phyloP scores from a whole-genome alignment of 1,140 invertebrate genomes.

The Ips typographus region DNA sequence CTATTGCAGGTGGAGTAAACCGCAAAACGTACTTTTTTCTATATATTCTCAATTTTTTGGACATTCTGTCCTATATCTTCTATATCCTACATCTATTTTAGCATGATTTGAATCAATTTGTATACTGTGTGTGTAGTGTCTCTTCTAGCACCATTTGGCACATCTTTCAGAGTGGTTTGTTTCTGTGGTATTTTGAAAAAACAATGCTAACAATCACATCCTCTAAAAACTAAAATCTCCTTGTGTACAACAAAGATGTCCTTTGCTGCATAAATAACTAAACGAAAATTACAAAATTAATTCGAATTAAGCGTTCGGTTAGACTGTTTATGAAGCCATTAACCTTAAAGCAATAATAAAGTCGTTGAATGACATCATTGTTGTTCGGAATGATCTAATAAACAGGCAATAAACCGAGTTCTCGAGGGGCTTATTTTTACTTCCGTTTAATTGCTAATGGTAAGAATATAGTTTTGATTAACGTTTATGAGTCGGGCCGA shows the following conservation, averaged over 20 bases:
- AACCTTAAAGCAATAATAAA: conserved; percentile 3
- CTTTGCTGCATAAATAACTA: too few species aligned
- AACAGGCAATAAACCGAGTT: not conserved
- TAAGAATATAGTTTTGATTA: conserved; percentile 4
- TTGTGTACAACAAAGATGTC: too few species aligned
- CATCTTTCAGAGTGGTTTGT: too few species aligned
- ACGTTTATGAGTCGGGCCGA: not conserved
- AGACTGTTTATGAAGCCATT: not conserved
- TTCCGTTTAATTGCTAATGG: conserved; percentile 2
- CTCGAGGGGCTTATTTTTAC: conserved; percentile 1
- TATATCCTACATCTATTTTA: too few species aligned
- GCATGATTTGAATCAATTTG: too few species aligned
- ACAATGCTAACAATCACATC: not conserved
- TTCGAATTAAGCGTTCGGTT: not conserved
- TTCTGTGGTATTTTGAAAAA: not conserved
- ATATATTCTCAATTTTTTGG: too few species aligned
- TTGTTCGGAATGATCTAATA: not conserved
- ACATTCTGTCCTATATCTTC: too few species aligned
- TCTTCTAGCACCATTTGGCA: too few species aligned
- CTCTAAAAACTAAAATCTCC: not conserved
- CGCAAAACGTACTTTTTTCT: too few species aligned
- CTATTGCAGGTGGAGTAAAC: too few species aligned
- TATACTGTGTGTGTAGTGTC: too few species aligned
- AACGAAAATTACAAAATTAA: too few species aligned
- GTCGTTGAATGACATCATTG: conserved; percentile 1